Evolutionary conservation across 2,797 vertebrate genomes (phyloP), one percentile per base, ranked within the genome.

Genomic region (Amniataba percoides): DNA sequence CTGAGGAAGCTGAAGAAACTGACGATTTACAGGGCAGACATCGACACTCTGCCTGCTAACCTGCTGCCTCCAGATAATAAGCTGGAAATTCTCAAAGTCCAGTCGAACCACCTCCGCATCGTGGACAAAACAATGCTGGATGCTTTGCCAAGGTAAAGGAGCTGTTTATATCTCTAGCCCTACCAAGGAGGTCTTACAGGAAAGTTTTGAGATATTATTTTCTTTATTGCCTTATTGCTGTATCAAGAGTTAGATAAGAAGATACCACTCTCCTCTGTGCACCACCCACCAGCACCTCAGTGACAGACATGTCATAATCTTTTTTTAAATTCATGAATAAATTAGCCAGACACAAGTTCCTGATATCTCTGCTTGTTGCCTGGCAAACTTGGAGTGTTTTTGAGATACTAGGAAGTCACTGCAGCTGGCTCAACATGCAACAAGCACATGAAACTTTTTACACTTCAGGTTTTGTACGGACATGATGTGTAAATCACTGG

Each of bases 71-170:
- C 72, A 36, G 25, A 77, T 61, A 84, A 87, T 40, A 23, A 8
- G 15, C 62, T 87, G 58, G n/a, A 68, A 48, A 0, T 53, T 16
- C 82, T 84, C n/a, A 51, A 66, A 36, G 52, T 84, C 49, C 27
- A 27, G 15, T 71, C 73, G 13, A 87, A 87, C 74, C 82, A 82
- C n/a, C 25, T 87, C n/a, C 82, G 2, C 61, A 57, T 52, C 42
- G 23, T 84, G 48, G 62, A 80, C 39, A 80, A 77, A 64, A 9
- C 2, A 0, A 7, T 72, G 51, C 49, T 84, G 62, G 66, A 80
- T 0, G 15, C 60, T 39, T 40, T 87, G 19, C 70, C 76, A 13
- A 77, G 85, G 77, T 83, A 77, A 4, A 57, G 1, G 8, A 58
- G 7, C n/a, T 39, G n/a, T 9, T 52, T 13, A 43, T 31, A 64